Evolutionary conservation across 64 coral and sea anemone species (phyloP), one percentile per base, ranked within the genome.

Genomic region (Dendrophyllia cribrosa): DNA sequence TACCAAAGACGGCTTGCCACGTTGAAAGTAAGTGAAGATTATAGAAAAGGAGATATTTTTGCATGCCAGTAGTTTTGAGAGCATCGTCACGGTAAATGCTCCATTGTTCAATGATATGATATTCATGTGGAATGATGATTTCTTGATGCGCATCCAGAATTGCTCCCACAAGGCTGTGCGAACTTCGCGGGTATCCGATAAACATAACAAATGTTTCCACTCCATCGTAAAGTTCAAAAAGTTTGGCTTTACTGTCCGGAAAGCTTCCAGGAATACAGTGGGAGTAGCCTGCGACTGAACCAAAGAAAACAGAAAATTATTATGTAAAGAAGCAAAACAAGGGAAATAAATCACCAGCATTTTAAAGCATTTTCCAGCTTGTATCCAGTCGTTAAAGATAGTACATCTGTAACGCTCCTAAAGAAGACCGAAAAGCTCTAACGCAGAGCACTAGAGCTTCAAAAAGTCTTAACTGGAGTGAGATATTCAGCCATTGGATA

Each of bases 131-230:
- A 68, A 98, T 80, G 34, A 93, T 89, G 3, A 91, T 88, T 46
- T 95, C 85, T 47, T 93, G 96, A 51, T 98, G 96, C 0, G 96
- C 96, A 25, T 98, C 96, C 14, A 98, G 85, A 9, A 98, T 75
- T 14, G 96, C 89, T 17, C 96, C 93, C 55, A 98, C 89, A 2
- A 98, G 90, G 6, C 93, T 93, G 66, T 98, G 96, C 0, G 93
- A 94, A 51, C 96, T 98, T 3, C 96, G 74, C 11, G 93, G 90
- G 70, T 98, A 98, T 12, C 96, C 96, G 68, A 98, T 95, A 49
- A 98, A 98, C 63, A 98, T 79, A 0, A 95, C 60, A 21, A 98
- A 93, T 16, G 86, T 98, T 58, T 95, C 77, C 43, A 98, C 87
- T 45, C 77, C 71, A 69, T 97, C 92, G 70, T 90, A 97, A 8